These are phyloP conservation scores for Dastarcus helophoroides DNA, from an alignment of 2,888 invertebrate genomes.

Conservation along the genomic window DNA sequence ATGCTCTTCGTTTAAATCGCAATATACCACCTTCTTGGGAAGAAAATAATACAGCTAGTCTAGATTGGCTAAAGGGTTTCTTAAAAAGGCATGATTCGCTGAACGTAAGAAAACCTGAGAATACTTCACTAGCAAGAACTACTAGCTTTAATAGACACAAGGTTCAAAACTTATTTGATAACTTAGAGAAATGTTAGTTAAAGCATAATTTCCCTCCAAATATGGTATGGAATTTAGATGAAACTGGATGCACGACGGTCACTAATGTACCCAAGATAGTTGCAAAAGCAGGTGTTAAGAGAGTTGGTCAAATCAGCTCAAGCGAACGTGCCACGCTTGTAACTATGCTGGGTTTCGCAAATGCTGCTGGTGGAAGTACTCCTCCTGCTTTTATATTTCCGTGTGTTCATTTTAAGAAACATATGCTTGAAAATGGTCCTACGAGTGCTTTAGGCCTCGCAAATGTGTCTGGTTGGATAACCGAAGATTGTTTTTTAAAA, in stretches of 20 bases:
- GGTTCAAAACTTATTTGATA: no score
- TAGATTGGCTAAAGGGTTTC: slow-evolving; percentile 7
- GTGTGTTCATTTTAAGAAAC: no score
- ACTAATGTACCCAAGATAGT: slow-evolving; percentile 1
- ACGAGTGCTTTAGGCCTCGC: no score
- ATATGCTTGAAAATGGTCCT: no score
- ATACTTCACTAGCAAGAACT: no score
- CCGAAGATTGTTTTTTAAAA: slow-evolving; percentile 11
- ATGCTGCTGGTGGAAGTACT: slow-evolving; percentile 16
- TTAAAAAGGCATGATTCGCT: slow-evolving; percentile 8
- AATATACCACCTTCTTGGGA: slow-evolving; percentile 4
- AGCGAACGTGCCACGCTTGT: slow-evolving; percentile 8
- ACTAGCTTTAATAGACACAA: no score
- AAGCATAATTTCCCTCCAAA: slow-evolving; percentile 1
- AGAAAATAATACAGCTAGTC: slow-evolving; percentile 7
- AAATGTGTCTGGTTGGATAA: no score
- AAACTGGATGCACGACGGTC: background rate
- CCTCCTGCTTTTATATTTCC: no score
- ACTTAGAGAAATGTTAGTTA: no score
- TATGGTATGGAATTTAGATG: background rate
- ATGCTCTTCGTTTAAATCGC: slow-evolving; percentile 3
- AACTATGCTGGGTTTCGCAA: slow-evolving; percentile 9
- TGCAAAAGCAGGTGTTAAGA: slow-evolving; percentile 9
- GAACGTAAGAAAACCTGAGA: slow-evolving; percentile 6
- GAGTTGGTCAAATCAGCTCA: slow-evolving; percentile 15